Evolutionary conservation across 30 jellyfish, hydroid and myxozoan genomes (phyloP).

Genomic region (Chironex yamaguchii): DNA sequence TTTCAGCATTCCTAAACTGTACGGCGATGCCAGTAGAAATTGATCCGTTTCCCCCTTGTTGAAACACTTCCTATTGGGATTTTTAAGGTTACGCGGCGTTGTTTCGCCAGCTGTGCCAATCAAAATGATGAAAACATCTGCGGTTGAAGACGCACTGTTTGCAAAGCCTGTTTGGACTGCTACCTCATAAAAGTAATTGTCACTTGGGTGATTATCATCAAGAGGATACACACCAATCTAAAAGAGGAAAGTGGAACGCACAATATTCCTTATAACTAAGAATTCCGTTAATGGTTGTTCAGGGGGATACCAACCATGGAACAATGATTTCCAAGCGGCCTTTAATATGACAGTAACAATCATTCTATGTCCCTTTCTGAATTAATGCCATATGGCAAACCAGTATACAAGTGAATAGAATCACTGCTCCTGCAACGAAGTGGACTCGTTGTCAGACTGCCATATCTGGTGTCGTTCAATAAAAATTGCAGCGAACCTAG

Average conservation of each 20-base stretch:
- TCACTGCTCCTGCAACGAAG: too few relatives aligned
- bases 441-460: too few relatives aligned
- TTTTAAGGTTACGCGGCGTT: conserved; percentile 81
- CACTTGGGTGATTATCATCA: conserved; percentile 91
- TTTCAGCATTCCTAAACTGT: conserved; percentile 80
- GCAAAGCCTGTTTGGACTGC: conserved; percentile 90
- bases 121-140: conserved; percentile 82
- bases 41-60: conserved; percentile 84
- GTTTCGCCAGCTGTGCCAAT: conserved; percentile 81
- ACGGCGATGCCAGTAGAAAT: conserved; percentile 82
- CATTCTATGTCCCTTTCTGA: too few relatives aligned
- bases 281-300: too few relatives aligned
- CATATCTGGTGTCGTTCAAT: too few relatives aligned
- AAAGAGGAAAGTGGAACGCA: background rate
- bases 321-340: too few relatives aligned
- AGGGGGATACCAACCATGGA: too few relatives aligned
- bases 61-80: conserved; percentile 75
- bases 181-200: conserved; percentile 78
- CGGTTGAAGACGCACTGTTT: conserved; percentile 74
- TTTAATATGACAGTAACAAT: too few relatives aligned
- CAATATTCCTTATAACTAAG: too few relatives aligned
- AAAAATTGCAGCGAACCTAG: too few relatives aligned
- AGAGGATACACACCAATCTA: conserved; percentile 81
- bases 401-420: too few relatives aligned
- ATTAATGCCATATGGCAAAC: too few relatives aligned